Base-by-base conservation (phyloP, 2,888 invertebrate species). In the Subacronicta megacephala region DNA sequence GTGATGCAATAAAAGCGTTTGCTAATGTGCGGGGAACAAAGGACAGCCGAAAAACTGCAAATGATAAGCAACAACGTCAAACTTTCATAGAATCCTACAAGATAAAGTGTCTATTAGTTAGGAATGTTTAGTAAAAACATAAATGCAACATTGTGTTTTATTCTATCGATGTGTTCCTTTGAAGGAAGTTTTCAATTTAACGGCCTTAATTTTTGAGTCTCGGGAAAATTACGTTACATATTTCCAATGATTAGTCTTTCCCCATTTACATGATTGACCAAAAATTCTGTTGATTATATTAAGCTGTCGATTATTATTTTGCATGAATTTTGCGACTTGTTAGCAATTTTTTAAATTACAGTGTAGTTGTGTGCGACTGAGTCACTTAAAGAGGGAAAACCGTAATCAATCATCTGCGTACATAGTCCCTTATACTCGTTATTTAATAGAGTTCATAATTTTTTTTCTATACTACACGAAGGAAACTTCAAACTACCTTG, bases 1-100 rank as follows among this genome's bases (percentile, higher is more conserved):
- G 62, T 78, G 70, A 71, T 56, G 78, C 66, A 78, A 78, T 74
- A 67, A 57, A 77, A 56, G 51, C 47, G 61, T 68, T 70, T 62
- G 75, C 49, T 70, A 63, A 69, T 58, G 50, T 58, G 64, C 53
- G 37, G 43, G 55, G 64, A 76, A 78, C 78, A 79, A 79, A 79
- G 53, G 68, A 43, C 52, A 56, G 42, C 42, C 44, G 56, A 80
- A 79, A 74, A 78, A 75, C 70, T 47, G 70, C 49, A 55, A 57
- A 56, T 67, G 46, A 65, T 74, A 70, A 67, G 53, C 52, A 64
- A 33, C 36, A 35, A 61, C 51, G 41, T 31, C 26, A 35, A 52
- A 58, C 53, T 68, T 64, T 69, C 51, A 57, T 63, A 68, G 45
- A 67, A 49, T 29, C 20, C n/a, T 38, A 40, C 31, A 23, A 52